Base-by-base conservation (phyloP, 2,888 invertebrate genomes). In the Cryptocephalus moraei region DNA sequence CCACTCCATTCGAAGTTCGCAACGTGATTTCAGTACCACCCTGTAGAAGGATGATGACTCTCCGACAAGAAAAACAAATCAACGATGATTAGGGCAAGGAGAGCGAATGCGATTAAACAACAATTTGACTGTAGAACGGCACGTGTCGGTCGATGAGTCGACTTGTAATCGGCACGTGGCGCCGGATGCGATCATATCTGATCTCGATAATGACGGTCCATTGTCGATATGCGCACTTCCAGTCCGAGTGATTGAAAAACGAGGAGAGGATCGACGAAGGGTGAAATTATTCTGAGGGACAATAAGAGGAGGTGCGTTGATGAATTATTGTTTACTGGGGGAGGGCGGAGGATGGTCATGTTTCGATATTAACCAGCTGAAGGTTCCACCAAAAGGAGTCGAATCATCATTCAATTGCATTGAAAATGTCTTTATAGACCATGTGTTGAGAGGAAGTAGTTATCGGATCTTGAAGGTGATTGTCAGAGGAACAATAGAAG, bases 21-120 rank as follows among this genome's bases (percentile, higher is more conserved):
- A n/a, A n/a, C n/a, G n/a, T n/a, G n/a, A n/a, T n/a, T n/a, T n/a
- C 11, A 12, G 12, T 1, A 14, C 8, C 11, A 32, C 32, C 31
- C 31, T 40, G 31, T 32, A 43, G 33, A 22, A 39, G 33, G 33
- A 39, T 38, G 39, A 40, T 43, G 41, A 47, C 43, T 43, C 36
- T 33, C 12, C 33, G 14, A 40, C 39, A 45, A 44, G 48, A 46
- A 52, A 48, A 50, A 50, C 52, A 52, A 52, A 49, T 50, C 48
- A 46, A 44, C 32, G 40, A 36, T 45, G 32, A 47, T 45, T 42
- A 41, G 44, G 38, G 33, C 42, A 40, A 33, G 47, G 45, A 43
- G 43, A 48, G 48, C 40, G 52, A 59, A 56, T 57, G 53, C 48
- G 57, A 58, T 59, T 58, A 58, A 59, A 56, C 54, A 56, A 53